phyloP scores from a whole-genome alignment of 2,113 vertebrate genomes.

The Pyrgilauda ruficollis region DNA sequence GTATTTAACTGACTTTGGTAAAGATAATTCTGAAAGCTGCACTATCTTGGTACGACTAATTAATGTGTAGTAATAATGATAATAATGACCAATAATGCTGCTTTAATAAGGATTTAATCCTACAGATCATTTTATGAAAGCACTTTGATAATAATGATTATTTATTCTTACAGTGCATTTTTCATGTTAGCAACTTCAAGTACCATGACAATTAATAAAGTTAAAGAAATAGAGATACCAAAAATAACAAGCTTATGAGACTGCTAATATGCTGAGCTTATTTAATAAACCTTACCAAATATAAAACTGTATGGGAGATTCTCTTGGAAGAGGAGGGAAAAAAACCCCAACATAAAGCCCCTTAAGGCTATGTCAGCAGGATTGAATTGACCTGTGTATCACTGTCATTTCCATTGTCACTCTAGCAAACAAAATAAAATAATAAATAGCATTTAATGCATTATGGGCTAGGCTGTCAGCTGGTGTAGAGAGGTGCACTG shows the following conservation, averaged over 20 bases:
- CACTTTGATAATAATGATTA: conserved; percentile 42
- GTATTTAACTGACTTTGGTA: conserved; percentile 27
- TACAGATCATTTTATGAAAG: conserved; percentile 43
- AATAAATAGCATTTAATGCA: conserved; percentile 21
- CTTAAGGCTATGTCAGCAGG: background rate
- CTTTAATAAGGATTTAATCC: conserved; percentile 50
- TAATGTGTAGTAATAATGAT: conserved; percentile 44
- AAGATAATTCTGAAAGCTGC: conserved; percentile 34
- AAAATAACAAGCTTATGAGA: conserved; percentile 41
- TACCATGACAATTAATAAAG: conserved; percentile 44
- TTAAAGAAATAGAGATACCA: conserved; percentile 21
- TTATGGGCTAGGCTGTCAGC: background rate
- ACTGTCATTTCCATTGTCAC: conserved; percentile 12
- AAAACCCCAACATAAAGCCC: background rate
- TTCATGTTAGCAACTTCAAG: conserved; percentile 45
- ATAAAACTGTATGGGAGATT: conserved; percentile 26
- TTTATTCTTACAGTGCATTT: conserved; percentile 53
- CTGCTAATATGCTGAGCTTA: background rate
- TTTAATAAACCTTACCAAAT: conserved; percentile 43
- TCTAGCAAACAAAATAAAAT: conserved; percentile 43
- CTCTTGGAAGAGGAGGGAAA: background rate
- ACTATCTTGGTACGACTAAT: conserved; percentile 26
- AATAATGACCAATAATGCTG: conserved; percentile 36
- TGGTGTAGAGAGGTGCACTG: background rate
- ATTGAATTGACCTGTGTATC: conserved; percentile 33